Conservation (phyloP, 2,113 vertebrate genomes). For the Hippocampus comes region DNA sequence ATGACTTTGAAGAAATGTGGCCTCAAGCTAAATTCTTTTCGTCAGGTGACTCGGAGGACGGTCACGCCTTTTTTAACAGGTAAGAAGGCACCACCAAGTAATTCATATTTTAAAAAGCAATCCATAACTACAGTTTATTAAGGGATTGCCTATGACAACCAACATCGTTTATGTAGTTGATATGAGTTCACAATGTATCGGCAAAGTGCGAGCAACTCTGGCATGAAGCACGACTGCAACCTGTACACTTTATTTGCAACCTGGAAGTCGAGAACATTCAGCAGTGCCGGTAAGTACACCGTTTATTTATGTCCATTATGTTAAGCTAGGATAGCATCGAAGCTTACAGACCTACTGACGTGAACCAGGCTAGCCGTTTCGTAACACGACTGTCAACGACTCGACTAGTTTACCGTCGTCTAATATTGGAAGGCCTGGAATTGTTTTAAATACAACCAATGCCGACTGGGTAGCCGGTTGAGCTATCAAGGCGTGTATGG, state of each 20-base stretch:
- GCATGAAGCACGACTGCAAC: neutral
- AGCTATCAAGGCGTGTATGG: neutral
- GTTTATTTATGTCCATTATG: neutral
- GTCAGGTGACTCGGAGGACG: neutral
- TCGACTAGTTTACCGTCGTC: neutral
- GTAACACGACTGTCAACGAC: neutral
- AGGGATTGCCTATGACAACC: neutral
- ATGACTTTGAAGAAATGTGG: neutral
- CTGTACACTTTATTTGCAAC: neutral
- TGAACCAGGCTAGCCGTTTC: neutral
- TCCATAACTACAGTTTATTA: neutral
- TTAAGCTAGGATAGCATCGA: neutral
- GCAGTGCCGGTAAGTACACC: neutral
- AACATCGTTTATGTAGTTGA: neutral
- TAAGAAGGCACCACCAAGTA: neutral
- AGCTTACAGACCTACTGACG: neutral
- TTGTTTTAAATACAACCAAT: neutral
- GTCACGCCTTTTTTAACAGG: neutral
- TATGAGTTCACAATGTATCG: neutral
- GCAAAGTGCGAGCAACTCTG: neutral
- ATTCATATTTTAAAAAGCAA: neutral
- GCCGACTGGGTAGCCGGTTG: neutral
- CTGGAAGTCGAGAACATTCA: neutral
- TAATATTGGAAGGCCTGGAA: neutral
- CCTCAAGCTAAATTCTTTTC: neutral